Base-by-base conservation (phyloP, 1,140 invertebrate species). In the Drosophila littoralis region DNA sequence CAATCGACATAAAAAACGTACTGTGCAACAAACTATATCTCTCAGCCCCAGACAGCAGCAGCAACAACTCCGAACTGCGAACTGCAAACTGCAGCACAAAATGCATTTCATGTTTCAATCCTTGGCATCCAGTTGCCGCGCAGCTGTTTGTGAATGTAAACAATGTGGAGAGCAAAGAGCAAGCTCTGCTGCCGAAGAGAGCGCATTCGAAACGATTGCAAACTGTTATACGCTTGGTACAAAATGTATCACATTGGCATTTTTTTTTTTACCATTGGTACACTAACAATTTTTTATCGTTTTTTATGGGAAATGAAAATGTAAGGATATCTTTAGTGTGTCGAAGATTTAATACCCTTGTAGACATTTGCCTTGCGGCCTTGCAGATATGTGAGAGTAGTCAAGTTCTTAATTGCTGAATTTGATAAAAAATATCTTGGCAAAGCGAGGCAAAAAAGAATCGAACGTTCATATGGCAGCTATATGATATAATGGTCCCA, bases 81-180 rank as follows among this genome's bases (percentile, higher is more conserved):
- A 48, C 15, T 45, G 38, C 42, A 61, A 36, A 54, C 22, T 28
- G 46, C 36, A 65, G 48, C 50, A 22, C 7, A n/a, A 68, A 46
- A 66, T 58, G 38, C 42, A 71, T 69, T 81, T 70, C 54, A 82
- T 88, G 79, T 83, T 79, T 70, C 82, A 79, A 79, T 76, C 42
- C 67, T 46, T 78, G 64, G 75, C 15, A 17, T 36, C 40, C 15
- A 28, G 36, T 40, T 1, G 12, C 8, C 13, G 8, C 17, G 64
- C 68, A 72, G 71, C 74, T 80, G 67, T 81, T 84, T 77, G 67
- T 77, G 54, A 83, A 83, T 83, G 83, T 86, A 88, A 88, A 89
- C 83, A 88, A 89, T 72, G 50, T 72, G 55, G 43, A n/a, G 13
- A 42, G 57, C 69, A 68, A 73, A 76, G 57, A 67, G 63, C 32